Evolutionary conservation across 2,797 vertebrate genomes (phyloP).

Genomic region (Acridotheres tristis): DNA sequence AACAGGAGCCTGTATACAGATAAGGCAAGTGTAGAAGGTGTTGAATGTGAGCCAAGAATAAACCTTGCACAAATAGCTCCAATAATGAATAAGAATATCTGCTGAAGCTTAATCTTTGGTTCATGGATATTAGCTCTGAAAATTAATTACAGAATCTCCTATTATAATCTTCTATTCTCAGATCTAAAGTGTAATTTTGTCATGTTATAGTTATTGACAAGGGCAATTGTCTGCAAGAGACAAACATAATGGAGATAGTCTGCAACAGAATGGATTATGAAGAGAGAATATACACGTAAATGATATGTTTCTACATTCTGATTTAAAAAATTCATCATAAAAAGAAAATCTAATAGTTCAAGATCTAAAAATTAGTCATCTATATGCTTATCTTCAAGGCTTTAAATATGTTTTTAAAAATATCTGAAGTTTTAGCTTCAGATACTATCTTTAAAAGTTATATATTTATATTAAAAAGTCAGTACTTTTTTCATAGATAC

Average conservation of each 20-base stretch:
- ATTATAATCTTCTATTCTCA: constrained; percentile 3
- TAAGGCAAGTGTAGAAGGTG: neutral
- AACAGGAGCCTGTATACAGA: neutral
- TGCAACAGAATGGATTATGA: neutral
- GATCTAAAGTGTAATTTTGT: neutral
- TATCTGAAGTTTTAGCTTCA: neutral
- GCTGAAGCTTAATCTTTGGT: neutral
- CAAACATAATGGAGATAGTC: neutral
- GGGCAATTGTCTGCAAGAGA: neutral
- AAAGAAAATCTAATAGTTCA: constrained; percentile 13
- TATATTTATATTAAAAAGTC: constrained; percentile 36
- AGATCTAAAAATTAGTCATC: neutral
- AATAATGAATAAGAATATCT: neutral
- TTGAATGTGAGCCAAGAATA: neutral
- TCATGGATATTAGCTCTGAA: constrained; percentile 1
- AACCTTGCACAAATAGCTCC: neutral
- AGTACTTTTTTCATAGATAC: constrained; percentile 21
- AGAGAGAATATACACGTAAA: neutral
- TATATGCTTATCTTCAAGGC: neutral
- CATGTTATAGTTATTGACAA: constrained; percentile 17
- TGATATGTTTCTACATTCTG: neutral
- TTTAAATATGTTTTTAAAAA: constrained; percentile 20
- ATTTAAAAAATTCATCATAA: neutral
- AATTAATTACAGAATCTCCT: constrained; percentile 36
- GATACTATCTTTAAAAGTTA: constrained; percentile 10